Evolutionary conservation across 2,797 vertebrate genomes (phyloP), one percentile per base, ranked within the genome.

Genomic region (Myiotriccus ornatus): DNA sequence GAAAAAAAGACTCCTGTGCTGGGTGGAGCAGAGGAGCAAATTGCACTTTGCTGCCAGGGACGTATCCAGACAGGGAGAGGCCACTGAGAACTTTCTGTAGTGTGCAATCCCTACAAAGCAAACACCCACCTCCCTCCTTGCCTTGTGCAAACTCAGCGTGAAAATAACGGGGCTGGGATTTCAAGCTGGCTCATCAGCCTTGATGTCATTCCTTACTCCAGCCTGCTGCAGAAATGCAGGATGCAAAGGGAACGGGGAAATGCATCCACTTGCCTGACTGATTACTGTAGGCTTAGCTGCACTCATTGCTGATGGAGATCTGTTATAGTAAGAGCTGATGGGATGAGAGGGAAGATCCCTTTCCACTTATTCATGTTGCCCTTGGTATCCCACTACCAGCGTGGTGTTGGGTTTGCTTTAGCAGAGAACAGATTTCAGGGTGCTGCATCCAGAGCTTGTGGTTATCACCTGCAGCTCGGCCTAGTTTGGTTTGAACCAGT

Each of bases 41-140:
- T 30, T 49, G 64, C 8, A 8, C 16, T 79, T 57, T 14, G 5
- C 23, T 63, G 9, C 27, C 9, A 43, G 65, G 70, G n/a, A 14
- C 76, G 37, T 56, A 35, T 22, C 28, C 53, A 2, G 0, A 6
- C 32, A 52, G n/a, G 37, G 47, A n/a, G 24, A 73, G 19, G 19
- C 59, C 6, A 3, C 2, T 41, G 64, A 63, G 41, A 55, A 35
- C 35, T 41, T 62, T 49, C 16, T n/a, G 1, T 56, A 21, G 34
- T 0, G 5, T 34, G 12, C 15, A n/a, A 0, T 59, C 44, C n/a
- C 32, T 71, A 2, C 7, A 8, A 35, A 77, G 21, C 12, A 53
- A 65, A 49, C 39, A 56, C 34, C 14, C 4, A 34, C 0, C 4
- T 57, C 35, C 7, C 17, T 9, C 7, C 17, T 9, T 34, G 18